Conservation (phyloP, 2,888 invertebrate genomes). For the Acanthopleura granulata region DNA sequence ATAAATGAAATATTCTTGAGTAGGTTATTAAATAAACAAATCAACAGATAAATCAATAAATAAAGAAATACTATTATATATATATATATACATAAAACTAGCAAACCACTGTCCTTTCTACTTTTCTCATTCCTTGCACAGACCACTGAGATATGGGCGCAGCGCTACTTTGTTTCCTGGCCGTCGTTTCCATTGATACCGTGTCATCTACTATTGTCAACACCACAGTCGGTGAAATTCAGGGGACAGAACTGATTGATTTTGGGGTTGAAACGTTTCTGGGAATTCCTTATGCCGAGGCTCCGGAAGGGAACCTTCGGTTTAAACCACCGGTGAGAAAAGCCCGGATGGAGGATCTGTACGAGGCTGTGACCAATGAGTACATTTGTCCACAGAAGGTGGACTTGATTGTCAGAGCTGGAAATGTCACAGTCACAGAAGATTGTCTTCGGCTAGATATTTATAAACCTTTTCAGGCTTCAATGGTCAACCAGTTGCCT, state of each 20-base stretch:
- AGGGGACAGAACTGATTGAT: neutral
- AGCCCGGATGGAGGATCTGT: slow-evolving; percentile 20
- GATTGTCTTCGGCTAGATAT: slow-evolving; percentile 25
- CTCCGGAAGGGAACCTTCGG: neutral
- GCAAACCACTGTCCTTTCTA: no score
- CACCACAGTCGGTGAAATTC: neutral
- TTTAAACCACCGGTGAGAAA: neutral
- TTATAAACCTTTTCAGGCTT: slow-evolving; percentile 1
- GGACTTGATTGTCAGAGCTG: slow-evolving; percentile 20
- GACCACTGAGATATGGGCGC: no score
- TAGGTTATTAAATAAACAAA: no score
- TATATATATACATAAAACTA: no score
- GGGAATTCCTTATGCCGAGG: neutral
- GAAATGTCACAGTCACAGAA: slow-evolving; percentile 30
- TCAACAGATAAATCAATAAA: no score
- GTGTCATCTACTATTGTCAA: neutral
- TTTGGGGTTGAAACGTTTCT: neutral
- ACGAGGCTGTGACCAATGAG: slow-evolving; percentile 24
- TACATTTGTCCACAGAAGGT: slow-evolving; percentile 22
- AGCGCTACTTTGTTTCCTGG: no score
- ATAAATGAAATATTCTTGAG: no score
- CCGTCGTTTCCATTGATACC: no score
- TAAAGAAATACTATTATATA: no score
- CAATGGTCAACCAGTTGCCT: neutral
- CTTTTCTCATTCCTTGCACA: no score